Evolutionary conservation across 37 sponge, comb jelly and placozoan genomes (phyloP).

Genomic region (Ianthella basta): DNA sequence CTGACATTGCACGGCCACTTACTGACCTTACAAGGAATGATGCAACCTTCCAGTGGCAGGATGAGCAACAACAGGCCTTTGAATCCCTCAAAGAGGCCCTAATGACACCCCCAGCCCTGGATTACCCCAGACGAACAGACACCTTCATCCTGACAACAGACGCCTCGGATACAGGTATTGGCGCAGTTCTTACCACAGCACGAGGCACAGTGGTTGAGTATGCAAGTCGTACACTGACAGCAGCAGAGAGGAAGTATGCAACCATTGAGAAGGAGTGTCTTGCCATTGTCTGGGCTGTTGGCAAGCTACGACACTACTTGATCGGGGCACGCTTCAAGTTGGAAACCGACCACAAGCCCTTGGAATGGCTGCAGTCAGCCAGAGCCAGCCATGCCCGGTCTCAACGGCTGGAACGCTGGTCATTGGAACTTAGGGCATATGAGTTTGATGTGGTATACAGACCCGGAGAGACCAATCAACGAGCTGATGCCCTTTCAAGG

Average conservation of each 20-base stretch:
- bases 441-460: neutral
- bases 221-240: conserved; percentile 6
- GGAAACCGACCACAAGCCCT: conserved; percentile 27
- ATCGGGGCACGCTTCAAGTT: conserved; percentile 4
- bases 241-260: conserved; percentile 25
- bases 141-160: conserved; percentile 13
- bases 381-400: conserved; percentile 12
- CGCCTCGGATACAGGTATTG: conserved; percentile 14
- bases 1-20: conserved; percentile 16
- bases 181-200: conserved; percentile 3
- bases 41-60: neutral
- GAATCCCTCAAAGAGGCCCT: neutral
- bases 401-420: conserved; percentile 22
- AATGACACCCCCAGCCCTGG: neutral
- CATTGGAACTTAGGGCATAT: conserved; percentile 14
- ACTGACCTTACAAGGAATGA: conserved; percentile 5
- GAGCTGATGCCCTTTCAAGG: conserved; percentile 11
- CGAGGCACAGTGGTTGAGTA: conserved; percentile 20
- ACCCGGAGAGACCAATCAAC: neutral
- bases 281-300: conserved; percentile 15
- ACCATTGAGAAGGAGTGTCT: conserved; percentile 32
- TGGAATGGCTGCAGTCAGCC: conserved; percentile 16
- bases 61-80: neutral
- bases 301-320: conserved; percentile 13
- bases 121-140: neutral